Conservation (phyloP, 2,797 vertebrate species). For the Gallirallus australis region DNA sequence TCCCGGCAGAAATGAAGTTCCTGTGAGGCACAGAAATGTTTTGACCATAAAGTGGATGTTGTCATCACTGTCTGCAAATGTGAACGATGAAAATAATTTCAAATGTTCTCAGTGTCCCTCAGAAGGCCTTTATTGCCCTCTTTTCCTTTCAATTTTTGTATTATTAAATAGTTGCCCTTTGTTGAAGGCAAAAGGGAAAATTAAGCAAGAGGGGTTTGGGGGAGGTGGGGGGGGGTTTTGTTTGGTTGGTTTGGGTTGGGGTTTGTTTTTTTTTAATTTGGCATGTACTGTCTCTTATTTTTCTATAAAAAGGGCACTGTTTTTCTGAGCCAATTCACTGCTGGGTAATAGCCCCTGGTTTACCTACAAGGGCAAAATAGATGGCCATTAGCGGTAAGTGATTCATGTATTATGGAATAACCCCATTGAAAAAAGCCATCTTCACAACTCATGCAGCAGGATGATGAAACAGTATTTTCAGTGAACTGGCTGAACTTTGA, state of each 20-base stretch:
- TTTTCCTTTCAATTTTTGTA: neutral
- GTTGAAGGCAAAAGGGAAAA: neutral
- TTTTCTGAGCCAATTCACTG: constrained; percentile 11
- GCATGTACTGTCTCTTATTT: neutral
- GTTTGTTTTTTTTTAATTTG: neutral
- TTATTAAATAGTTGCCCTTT: neutral
- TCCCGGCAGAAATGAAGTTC: neutral
- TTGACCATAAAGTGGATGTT: neutral
- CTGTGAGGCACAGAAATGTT: neutral
- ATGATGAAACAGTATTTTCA: neutral
- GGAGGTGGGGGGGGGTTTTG: no score
- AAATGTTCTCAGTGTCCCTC: neutral
- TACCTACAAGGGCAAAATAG: constrained; percentile 37
- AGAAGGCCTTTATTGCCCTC: neutral
- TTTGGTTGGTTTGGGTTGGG: no score
- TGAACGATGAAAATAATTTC: neutral
- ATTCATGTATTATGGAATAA: constrained; percentile 44
- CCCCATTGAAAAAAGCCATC: neutral
- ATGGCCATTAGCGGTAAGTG: constrained; percentile 42
- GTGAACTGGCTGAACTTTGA: constrained; percentile 2
- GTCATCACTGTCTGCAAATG: constrained; percentile 41
- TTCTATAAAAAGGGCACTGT: constrained; percentile 25
- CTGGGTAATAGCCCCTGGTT: neutral
- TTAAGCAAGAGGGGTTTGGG: neutral
- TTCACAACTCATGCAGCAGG: neutral